Base-by-base conservation (phyloP, 1,140 invertebrate species). In the Ericerus pela region DNA sequence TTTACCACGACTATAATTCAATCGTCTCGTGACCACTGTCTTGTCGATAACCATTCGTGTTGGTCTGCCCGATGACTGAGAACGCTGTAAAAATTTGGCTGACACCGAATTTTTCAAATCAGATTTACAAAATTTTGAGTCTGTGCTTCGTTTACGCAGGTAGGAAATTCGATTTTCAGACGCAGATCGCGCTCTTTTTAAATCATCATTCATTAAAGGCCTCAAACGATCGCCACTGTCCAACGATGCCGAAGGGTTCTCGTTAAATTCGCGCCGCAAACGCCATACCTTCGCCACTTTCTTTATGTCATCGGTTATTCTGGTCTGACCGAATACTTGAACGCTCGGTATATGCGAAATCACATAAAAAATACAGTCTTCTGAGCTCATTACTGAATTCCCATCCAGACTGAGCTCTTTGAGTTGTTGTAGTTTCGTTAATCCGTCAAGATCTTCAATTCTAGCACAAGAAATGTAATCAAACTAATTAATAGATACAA, bases 351-450 rank as follows among this genome's bases (percentile, higher is more conserved):
- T 65, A 68, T 85, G 82, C 0, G 83, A 84, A 0, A 88, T 82
- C 30, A 88, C 64, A 66, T 86, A 88, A 2, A 82, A 80, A 2
- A 82, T 76, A 61, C 82, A 87, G 60, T 87, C 84, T 0, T 80
- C 79, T 10, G 75, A 78, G 36, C 82, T 64, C 26, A 79, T 79
- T 2, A 92, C 76, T 0, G 88, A 87, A 72, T 93, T 93, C 22
- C 85, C 84, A 68, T 93, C 88, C 37, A 93, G 78, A 10, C 85
- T 82, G 33, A 93, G 76, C 72, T 91, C 88, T 43, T 77, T 76
- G 4, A 92, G 73, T 41, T 80, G 41, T 14, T 16, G 41, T 5
- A 56, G 36, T 37, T 38, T 43, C 22, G 20, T 43, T 31, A 62
- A 26, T 37, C 51, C 60, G 30, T 53, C 60, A 38, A 63, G 47